Percentiles rank a stretch among this genome's conserved stretches.
These are phyloP conservation scores for Alauda arvensis DNA, from an alignment of 2,797 vertebrate genomes.

Conservation along the genomic window DNA sequence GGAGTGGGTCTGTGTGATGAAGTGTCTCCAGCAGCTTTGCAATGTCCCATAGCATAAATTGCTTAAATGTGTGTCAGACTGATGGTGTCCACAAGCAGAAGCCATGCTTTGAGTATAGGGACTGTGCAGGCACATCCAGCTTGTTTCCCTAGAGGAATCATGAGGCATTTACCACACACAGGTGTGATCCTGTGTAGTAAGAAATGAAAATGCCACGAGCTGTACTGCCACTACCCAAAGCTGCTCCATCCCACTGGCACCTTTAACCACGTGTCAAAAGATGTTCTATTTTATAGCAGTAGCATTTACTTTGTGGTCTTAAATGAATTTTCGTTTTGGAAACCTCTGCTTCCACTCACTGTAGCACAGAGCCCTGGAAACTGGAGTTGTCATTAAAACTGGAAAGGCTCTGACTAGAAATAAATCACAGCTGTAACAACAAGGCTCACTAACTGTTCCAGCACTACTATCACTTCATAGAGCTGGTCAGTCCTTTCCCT, in stretches of 20 bases:
- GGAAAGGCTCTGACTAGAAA: background rate
- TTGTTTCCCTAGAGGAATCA: conserved; percentile 17
- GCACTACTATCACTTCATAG: background rate
- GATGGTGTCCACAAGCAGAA: conserved; percentile 9
- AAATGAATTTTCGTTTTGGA: background rate
- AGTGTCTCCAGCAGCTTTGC: conserved; percentile 41
- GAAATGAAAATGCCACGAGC: conserved; percentile 13
- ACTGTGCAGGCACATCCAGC: conserved; percentile 14
- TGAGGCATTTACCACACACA: conserved; percentile 3
- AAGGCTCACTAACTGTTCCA: background rate
- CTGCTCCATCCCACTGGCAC: background rate
- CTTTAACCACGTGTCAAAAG: background rate
- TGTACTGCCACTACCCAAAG: background rate
- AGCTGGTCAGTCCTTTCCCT: background rate
- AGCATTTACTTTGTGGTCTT: background rate
- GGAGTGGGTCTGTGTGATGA: conserved; percentile 29
- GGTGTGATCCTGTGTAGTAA: conserved; percentile 17
- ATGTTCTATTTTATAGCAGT: background rate
- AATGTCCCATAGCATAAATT: conserved; percentile 27
- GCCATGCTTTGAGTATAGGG: background rate
- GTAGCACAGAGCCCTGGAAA: background rate
- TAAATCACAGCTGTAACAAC: background rate
- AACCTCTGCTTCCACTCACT: background rate
- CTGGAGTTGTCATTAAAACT: background rate
- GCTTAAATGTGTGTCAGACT: conserved; percentile 42